Conservation (phyloP, 2,888 invertebrate genomes). For the Plagiodera versicolora region DNA sequence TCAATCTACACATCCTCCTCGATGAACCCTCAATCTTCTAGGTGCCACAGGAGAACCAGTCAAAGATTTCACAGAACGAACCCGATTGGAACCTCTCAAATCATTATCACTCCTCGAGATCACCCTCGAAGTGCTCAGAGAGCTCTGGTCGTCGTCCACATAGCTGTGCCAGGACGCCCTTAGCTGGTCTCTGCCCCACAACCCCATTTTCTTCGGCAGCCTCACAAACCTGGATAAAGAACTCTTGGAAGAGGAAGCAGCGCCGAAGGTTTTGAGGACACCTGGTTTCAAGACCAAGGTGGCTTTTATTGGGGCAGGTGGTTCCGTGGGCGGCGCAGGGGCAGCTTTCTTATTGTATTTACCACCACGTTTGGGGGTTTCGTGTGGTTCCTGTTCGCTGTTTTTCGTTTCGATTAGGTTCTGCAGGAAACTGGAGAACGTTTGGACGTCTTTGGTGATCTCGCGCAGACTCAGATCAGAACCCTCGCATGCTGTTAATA, state of each 20-base stretch:
- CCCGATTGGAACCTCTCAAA: conserved; percentile 19
- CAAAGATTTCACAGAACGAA: too few species aligned
- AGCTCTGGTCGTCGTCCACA: conserved; percentile 8
- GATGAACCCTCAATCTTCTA: conserved; percentile 41
- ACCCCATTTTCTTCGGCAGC: conserved; percentile 60
- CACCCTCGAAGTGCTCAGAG: conserved; percentile 36
- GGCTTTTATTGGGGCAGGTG: conserved; percentile 53
- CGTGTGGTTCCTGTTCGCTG: not conserved
- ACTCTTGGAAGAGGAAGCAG: too few species aligned
- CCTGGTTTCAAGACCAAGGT: conserved; percentile 58
- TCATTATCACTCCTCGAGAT: conserved; percentile 45
- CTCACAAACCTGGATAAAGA: conserved; percentile 55
- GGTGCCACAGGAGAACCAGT: too few species aligned
- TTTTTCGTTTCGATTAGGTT: conserved; percentile 26
- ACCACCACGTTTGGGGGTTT: conserved; percentile 46
- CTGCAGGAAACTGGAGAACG: conserved; percentile 27
- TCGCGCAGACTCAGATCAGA: conserved; percentile 19
- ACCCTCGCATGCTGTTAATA: conserved; percentile 42
- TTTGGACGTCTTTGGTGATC: conserved; percentile 27
- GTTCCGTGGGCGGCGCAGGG: too few species aligned
- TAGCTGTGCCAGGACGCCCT: conserved; percentile 45
- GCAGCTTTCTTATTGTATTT: conserved; percentile 60
- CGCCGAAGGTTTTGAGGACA: conserved; percentile 44
- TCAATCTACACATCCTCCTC: conserved; percentile 43
- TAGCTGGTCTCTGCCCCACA: conserved; percentile 59